phyloP scores from a whole-genome alignment of 2,113 vertebrate species.

The Corythaixoides concolor region DNA sequence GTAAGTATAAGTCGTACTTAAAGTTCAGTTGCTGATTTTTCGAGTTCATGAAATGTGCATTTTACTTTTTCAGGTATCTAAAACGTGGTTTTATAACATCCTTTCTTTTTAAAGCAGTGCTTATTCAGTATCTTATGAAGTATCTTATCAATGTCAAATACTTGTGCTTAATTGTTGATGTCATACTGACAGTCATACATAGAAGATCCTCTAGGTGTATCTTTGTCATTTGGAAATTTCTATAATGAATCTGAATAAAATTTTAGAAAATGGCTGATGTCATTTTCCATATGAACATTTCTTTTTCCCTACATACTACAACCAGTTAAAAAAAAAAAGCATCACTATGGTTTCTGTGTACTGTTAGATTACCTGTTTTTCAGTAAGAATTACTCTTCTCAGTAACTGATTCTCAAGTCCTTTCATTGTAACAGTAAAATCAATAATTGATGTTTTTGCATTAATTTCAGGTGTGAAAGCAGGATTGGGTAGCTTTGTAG shows the following conservation, averaged over 20 bases:
- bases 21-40: background rate
- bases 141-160: background rate
- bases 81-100: accelerated
- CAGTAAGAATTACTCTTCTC: conserved; percentile 79
- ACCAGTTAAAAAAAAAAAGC: background rate
- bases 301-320: background rate
- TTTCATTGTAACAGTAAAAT: conserved; percentile 82
- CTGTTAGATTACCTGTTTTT: conserved; percentile 76
- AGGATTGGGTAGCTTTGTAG: conserved; percentile 80
- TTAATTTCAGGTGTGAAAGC: conserved; percentile 81
- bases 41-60: background rate
- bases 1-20: background rate
- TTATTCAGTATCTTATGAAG: background rate
- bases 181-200: background rate
- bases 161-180: background rate
- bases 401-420: conserved; percentile 81
- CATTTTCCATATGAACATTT: background rate
- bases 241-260: background rate
- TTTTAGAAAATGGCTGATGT: background rate
- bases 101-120: background rate
- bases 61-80: background rate
- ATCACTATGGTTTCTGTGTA: background rate
- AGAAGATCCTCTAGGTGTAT: background rate
- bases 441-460: conserved; percentile 79
- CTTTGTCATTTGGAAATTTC: background rate